Evolutionary conservation across 2,113 vertebrate genomes (phyloP).

Genomic region (Erythrocercus mccallii): DNA sequence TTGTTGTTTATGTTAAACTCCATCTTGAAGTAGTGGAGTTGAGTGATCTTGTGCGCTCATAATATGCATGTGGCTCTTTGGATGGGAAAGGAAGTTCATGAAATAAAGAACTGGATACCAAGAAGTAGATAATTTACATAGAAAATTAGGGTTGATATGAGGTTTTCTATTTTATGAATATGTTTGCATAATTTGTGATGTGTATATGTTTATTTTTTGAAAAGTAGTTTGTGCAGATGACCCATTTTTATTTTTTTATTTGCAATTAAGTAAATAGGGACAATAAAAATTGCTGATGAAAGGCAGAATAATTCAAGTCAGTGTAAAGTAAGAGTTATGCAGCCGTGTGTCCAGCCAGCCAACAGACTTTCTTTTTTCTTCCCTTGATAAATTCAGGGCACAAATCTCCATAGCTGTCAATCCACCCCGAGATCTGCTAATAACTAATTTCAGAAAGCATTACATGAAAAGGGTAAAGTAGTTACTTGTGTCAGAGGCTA

Average conservation of each 20-base stretch:
- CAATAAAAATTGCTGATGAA: constrained; percentile 51
- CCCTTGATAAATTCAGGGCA: constrained; percentile 45
- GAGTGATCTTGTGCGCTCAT: not conserved
- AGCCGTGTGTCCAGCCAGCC: constrained; percentile 48
- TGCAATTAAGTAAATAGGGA: constrained; percentile 56
- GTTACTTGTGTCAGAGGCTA: constrained; percentile 26
- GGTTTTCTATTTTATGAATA: not conserved
- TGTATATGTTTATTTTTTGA: constrained; percentile 15
- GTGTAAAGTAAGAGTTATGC: constrained; percentile 24
- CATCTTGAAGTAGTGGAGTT: not conserved
- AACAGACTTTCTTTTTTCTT: not conserved
- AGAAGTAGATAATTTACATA: not conserved
- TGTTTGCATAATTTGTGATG: not conserved
- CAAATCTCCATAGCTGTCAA: constrained; percentile 25
- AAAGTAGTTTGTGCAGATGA: constrained; percentile 11
- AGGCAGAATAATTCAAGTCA: constrained; percentile 59
- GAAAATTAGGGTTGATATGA: not conserved
- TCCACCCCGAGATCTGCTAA: not conserved
- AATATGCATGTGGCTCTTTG: not conserved
- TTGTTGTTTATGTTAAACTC: not conserved
- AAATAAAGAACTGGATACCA: not conserved
- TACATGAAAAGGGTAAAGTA: constrained; percentile 7
- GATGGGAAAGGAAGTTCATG: not conserved
- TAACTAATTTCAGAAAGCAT: constrained; percentile 21
- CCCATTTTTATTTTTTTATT: not conserved